Evolutionary conservation across 37 sponge, comb jelly and placozoan genomes (phyloP).

Genomic region (Spongilla lacustris): DNA sequence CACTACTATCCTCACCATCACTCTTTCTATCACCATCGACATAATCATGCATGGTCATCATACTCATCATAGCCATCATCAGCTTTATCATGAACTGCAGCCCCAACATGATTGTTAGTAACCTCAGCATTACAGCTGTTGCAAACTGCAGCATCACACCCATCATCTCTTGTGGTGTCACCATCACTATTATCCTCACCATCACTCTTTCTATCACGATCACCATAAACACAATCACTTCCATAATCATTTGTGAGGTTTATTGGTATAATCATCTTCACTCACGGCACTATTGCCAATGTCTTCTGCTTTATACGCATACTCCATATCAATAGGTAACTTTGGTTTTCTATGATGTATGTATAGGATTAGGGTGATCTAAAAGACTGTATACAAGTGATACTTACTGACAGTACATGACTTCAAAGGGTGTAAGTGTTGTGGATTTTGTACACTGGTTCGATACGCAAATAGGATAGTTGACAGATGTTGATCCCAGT

Average conservation of each 20-base stretch:
- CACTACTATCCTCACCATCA: too few species aligned
- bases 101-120: too few species aligned
- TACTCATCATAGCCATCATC: too few species aligned
- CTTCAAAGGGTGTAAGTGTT: conserved; percentile 12
- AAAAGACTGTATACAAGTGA: neutral
- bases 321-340: neutral
- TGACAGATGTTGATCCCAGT: conserved; percentile 22
- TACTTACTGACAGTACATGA: neutral
- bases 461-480: conserved; percentile 6
- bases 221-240: too few species aligned
- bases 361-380: neutral
- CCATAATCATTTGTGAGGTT: neutral
- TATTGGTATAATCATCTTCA: neutral
- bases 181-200: too few species aligned
- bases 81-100: too few species aligned
- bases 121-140: too few species aligned
- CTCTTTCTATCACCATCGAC: too few species aligned
- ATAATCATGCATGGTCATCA: too few species aligned
- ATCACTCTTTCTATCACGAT: too few species aligned
- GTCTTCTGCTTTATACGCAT: neutral
- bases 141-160: too few species aligned
- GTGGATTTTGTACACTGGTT: conserved; percentile 22
- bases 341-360: neutral
- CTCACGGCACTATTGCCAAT: neutral
- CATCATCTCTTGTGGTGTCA: too few species aligned